Evolutionary conservation across 2,113 vertebrate genomes (phyloP), one percentile per base, ranked within the genome.

Genomic region (Drymodes brunneopygia): DNA sequence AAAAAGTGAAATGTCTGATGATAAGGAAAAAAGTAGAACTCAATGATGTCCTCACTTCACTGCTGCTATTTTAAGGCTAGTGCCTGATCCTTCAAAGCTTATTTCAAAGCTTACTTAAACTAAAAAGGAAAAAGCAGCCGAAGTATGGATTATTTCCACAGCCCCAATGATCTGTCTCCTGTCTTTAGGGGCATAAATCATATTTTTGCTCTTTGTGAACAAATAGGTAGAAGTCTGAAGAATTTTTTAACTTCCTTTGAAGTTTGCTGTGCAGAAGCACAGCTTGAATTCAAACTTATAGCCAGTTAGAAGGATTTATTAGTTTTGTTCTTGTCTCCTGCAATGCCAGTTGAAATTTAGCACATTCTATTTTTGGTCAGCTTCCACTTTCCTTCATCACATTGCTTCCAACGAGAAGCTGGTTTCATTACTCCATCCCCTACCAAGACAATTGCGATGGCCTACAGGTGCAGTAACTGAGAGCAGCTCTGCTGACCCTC

Each of bases 381-480:
- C 24, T 65, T 75, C 48, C 36, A 57, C 58, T 82, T 19, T 19
- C 28, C 72, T 57, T 69, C 40, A 65, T 20, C 19, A 48, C 4
- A 2, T 3, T 24, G 48, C 44, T 70, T 64, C n/a, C 7, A 22
- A n/a, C 16, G 48, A 66, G 56, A 71, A 64, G 11, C 4, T 60
- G 53, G 21, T 44, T 87, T 85, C 44, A 8, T 33, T 79, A 82
- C 24, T 92, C 29, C 18, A 57, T 36, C 21, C 47, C 21, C 35
- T 45, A 44, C 40, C 50, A 67, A 73, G 56, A 45, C 12, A 58
- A 61, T 2, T 64, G 60, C 29, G 28, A 85, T 4, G 10, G 48
- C 38, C 40, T 20, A 15, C 0, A 3, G 65, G 29, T 0, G 0
- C 40, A 60, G 22, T 13, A 51, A 28, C 22, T 25, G 35, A 64